These are phyloP conservation scores for Helobdella robusta DNA, from an alignment of 2,888 invertebrate genomes.

Conservation along the genomic window DNA sequence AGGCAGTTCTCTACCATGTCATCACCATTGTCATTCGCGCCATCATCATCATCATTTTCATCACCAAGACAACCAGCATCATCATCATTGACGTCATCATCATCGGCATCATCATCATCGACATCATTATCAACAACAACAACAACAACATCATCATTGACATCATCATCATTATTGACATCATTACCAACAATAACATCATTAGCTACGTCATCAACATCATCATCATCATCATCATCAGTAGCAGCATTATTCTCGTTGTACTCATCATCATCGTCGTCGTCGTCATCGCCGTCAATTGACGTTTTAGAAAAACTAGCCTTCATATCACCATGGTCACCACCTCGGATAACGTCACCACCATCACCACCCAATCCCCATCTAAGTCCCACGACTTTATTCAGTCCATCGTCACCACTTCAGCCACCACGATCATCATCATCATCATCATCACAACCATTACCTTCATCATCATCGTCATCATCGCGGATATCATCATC, in stretches of 20 bases:
- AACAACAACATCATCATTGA: too few species aligned
- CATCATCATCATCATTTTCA: too few species aligned
- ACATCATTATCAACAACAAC: constrained; percentile 4
- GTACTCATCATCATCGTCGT: constrained; percentile 8
- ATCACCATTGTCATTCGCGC: too few species aligned
- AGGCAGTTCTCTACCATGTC: background rate
- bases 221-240: constrained; percentile 11
- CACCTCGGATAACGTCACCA: background rate
- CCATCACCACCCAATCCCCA: constrained; percentile 1
- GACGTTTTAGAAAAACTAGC: background rate
- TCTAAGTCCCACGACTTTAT: background rate
- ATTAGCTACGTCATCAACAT: background rate
- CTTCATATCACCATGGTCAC: background rate
- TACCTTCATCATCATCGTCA: too few species aligned
- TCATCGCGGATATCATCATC: too few species aligned
- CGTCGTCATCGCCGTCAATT: background rate
- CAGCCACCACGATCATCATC: too few species aligned
- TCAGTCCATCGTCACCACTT: background rate
- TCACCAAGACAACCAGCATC: too few species aligned
- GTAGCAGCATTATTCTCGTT: constrained; percentile 1
- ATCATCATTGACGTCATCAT: too few species aligned
- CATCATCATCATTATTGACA: too few species aligned
- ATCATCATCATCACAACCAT: too few species aligned
- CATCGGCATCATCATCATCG: background rate
- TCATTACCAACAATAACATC: too few species aligned